phyloP scores from a whole-genome alignment of 2,113 vertebrate species.

The Siphamia tubifer region DNA sequence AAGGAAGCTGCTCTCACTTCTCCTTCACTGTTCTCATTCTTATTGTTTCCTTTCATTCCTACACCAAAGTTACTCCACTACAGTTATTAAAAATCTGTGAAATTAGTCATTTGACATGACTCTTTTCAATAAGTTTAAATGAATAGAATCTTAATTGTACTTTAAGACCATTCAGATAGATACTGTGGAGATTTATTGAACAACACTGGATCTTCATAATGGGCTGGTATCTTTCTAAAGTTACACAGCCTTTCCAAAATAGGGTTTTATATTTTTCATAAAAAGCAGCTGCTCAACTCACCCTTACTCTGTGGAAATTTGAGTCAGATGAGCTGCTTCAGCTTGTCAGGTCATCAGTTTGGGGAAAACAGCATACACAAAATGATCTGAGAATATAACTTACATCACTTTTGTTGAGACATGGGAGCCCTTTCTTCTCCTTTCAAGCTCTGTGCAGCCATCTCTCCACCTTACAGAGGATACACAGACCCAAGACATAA shows the following conservation, averaged over 20 bases:
- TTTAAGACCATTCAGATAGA: conserved; percentile 11
- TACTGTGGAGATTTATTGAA: neutral
- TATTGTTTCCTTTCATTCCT: neutral
- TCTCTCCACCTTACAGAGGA: neutral
- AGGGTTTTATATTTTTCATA: conserved; percentile 34
- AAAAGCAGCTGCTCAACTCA: conserved; percentile 35
- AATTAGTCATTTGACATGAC: conserved; percentile 14
- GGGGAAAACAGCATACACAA: neutral
- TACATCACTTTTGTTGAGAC: neutral
- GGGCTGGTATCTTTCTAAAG: conserved; percentile 20
- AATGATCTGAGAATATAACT: conserved; percentile 6
- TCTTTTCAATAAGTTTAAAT: neutral
- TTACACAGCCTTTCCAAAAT: conserved; percentile 31
- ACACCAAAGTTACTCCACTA: too few species aligned
- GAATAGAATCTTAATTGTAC: neutral
- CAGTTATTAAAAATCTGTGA: conserved; percentile 21
- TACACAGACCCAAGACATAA: neutral
- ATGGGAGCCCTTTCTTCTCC: neutral
- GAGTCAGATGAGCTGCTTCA: conserved; percentile 24
- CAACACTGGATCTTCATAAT: neutral
- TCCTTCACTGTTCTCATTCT: neutral
- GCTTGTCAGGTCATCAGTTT: conserved; percentile 42
- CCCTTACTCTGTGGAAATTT: conserved; percentile 47
- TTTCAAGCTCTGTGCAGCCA: neutral
- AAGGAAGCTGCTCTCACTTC: conserved; percentile 5